phyloP scores from a whole-genome alignment of 92 coral and sea anemone species.

The Chrysogorgia sp. region DNA sequence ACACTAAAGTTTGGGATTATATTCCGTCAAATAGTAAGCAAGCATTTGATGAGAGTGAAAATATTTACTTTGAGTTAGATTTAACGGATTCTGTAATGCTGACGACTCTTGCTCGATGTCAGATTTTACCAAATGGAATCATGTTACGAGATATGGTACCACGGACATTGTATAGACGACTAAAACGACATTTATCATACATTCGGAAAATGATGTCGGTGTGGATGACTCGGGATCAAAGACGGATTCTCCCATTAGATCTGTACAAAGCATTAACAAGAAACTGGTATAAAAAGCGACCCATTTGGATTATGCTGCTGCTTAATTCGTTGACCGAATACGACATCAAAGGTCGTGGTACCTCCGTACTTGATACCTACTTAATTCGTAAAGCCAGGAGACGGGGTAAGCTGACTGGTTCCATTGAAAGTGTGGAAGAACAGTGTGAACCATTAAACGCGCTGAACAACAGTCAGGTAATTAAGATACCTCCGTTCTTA shows the following conservation, averaged over 20 bases:
- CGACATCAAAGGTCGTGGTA: slow-evolving; percentile 80
- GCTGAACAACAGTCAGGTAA: slow-evolving; percentile 78
- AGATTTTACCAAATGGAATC: slow-evolving; percentile 78
- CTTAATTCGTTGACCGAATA: slow-evolving; percentile 82
- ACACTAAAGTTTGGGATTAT: slow-evolving; percentile 97
- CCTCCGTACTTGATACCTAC: slow-evolving; percentile 87
- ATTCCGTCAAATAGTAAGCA: slow-evolving; percentile 91
- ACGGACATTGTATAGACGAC: slow-evolving; percentile 68
- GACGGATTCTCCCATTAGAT: slow-evolving; percentile 53
- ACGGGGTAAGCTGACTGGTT: slow-evolving; percentile 71
- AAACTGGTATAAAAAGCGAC: slow-evolving; percentile 89
- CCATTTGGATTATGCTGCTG: slow-evolving; percentile 93
- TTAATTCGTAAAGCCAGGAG: slow-evolving; percentile 72
- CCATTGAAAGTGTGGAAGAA: slow-evolving; percentile 85
- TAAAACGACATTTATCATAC: slow-evolving; percentile 76
- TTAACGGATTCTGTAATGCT: slow-evolving; percentile 73
- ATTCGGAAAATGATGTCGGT: slow-evolving; percentile 76
- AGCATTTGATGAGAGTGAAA: slow-evolving; percentile 78
- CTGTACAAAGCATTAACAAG: slow-evolving; percentile 81
- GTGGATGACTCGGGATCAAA: slow-evolving; percentile 68
- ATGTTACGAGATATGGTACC: slow-evolving; percentile 71
- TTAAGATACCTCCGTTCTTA: neutral
- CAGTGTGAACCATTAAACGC: slow-evolving; percentile 89
- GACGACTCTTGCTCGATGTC: slow-evolving; percentile 84
- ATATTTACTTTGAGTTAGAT: slow-evolving; percentile 95